Conservation (phyloP, 2,888 invertebrate species). For the Craniophora ligustri region DNA sequence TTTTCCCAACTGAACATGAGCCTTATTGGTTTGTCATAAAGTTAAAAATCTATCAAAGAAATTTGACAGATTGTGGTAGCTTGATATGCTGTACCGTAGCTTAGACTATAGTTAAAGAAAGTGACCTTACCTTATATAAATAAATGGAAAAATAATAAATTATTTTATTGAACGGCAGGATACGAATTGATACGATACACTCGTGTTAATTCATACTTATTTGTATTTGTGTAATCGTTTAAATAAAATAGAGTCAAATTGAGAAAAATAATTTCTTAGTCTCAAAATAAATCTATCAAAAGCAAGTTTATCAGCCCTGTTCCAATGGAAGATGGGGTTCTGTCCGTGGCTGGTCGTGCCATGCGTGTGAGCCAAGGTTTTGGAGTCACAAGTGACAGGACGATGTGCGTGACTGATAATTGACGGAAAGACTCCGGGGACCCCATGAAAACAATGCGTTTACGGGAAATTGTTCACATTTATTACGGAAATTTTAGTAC, state of each 20-base stretch:
- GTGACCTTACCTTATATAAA: too few species aligned
- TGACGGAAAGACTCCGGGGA: constrained; percentile 56
- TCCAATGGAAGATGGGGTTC: constrained; percentile 33
- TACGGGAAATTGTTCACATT: constrained; percentile 41
- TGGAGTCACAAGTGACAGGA: constrained; percentile 44
- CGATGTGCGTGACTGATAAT: constrained; percentile 61
- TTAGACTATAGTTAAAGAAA: too few species aligned
- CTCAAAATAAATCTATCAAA: neutral
- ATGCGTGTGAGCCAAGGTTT: constrained; percentile 57
- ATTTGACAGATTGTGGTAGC: too few species aligned
- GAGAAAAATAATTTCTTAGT: neutral
- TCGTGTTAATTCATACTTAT: too few species aligned
- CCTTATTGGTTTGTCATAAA: too few species aligned
- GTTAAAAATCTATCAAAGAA: too few species aligned
- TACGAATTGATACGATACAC: too few species aligned
- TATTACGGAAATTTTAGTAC: constrained; percentile 36
- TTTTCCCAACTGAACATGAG: too few species aligned
- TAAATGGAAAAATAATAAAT: too few species aligned
- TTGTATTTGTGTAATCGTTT: too few species aligned
- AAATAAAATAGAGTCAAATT: neutral
- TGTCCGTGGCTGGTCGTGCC: constrained; percentile 62
- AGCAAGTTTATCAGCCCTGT: constrained; percentile 53
- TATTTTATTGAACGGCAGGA: too few species aligned
- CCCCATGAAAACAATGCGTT: constrained; percentile 44
- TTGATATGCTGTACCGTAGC: too few species aligned